Evolutionary conservation across 2,888 invertebrate species (phyloP).

Genomic region (Scaptomyza flava): DNA sequence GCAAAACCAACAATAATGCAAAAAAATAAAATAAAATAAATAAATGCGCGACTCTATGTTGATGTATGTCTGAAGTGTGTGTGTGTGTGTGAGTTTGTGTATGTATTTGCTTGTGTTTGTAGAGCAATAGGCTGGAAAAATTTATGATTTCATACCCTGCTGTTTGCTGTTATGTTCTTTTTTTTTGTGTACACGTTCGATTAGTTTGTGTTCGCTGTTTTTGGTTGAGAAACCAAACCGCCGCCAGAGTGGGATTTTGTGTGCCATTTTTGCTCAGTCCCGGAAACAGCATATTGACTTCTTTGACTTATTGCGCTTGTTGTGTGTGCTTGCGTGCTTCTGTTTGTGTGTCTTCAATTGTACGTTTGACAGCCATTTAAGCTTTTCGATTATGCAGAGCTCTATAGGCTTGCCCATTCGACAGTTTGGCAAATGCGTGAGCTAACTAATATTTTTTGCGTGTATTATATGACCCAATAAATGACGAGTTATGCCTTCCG

Average conservation of each 20-base stretch:
- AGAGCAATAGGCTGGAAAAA: constrained; percentile 22
- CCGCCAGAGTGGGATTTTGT: constrained; percentile 11
- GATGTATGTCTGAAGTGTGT: constrained; percentile 53
- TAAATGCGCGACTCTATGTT: constrained; percentile 35
- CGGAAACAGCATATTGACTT: constrained; percentile 42
- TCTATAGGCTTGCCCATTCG: constrained; percentile 1
- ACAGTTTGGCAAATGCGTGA: constrained; percentile 26
- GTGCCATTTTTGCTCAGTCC: background rate
- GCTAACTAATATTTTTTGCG: constrained; percentile 43
- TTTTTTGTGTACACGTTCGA: background rate
- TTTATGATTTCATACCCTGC: constrained; percentile 64
- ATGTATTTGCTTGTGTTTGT: background rate
- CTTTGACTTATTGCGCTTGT: constrained; percentile 3
- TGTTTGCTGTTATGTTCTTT: constrained; percentile 25
- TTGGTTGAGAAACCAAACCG: constrained; percentile 32
- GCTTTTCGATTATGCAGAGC: constrained; percentile 66
- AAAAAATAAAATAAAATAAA: constrained; percentile 5
- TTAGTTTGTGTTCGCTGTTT: constrained; percentile 21
- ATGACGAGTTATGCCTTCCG: constrained; percentile 71
- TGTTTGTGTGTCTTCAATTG: constrained; percentile 23
- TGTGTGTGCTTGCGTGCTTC: constrained; percentile 24
- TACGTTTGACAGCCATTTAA: constrained; percentile 42
- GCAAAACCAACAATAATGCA: constrained; percentile 26
- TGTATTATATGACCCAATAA: constrained; percentile 64
- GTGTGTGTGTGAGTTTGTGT: background rate